Evolutionary conservation across 2,888 invertebrate species (phyloP), one percentile per base, ranked within the genome.

Genomic region (Agapetus fuscipes): DNA sequence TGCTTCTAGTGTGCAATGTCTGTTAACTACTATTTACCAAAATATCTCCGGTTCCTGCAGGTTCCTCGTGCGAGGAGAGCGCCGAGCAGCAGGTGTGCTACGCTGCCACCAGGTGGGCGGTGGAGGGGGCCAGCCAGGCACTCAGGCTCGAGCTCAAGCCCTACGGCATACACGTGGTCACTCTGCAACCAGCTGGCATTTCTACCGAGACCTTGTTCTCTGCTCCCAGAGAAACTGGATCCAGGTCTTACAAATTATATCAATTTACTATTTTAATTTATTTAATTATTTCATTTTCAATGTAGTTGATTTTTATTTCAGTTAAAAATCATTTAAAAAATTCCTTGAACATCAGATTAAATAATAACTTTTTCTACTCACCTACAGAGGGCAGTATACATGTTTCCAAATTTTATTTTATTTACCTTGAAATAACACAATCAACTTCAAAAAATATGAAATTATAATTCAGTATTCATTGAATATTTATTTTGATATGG

Each of bases 71-170:
- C 2, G 55, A 54, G 3, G 64, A 60, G 15, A 48, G 51, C 7
- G 53, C 59, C 4, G 66, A 66, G 43, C 54, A 55, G 12, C 54
- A 56, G 46, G 69, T 67, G 1, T 64, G 62, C 11, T 64, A 66
- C 1, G 69, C 70, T 1, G 76, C 76, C 1, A 79, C 76, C 0
- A 72, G 83, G 25, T 80, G 81, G 60, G 86, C 85, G 5, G 84
- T 86, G 11, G 83, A 84, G 62, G 86, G 85, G 39, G 86, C 84
- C 3, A 83, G 83, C 43, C 75, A 78, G 20, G 83, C 84, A 4
- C 59, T 87, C 45, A 69, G 83, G 20, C 68, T 76, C 29, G 80
- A 83, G 50, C 61, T 86, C 46, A 74, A 75, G 37, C 75, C 81
- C 3, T 73, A 78, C 44, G 78, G 82, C 9, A 74, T 88, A 40